Conservation (phyloP, 2,888 invertebrate species). For the Erpobdella octoculata region DNA sequence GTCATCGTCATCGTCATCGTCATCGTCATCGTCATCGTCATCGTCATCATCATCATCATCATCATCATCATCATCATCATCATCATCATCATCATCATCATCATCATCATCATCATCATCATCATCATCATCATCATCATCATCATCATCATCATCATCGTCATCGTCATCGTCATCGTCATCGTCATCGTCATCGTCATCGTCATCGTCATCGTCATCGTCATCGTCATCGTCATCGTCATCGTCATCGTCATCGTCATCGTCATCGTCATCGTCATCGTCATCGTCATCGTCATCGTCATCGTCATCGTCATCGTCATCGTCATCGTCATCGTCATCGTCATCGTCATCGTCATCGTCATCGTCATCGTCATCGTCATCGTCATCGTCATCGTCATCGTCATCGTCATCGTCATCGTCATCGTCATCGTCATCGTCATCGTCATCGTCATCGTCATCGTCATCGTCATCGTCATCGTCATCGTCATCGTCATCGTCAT, state of each 20-base stretch:
- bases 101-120: constrained; percentile 21
- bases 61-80: constrained; percentile 5
- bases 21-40: not conserved
- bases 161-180: constrained; percentile 9
- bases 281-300: not conserved
- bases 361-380: too few relatives aligned
- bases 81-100: constrained; percentile 9
- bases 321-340: too few relatives aligned
- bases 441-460: too few relatives aligned
- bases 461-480: too few relatives aligned
- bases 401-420: too few relatives aligned
- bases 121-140: constrained; percentile 18
- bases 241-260: not conserved
- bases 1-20: too few relatives aligned
- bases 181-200: constrained; percentile 11
- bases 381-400: too few relatives aligned
- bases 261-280: not conserved
- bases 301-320: too few relatives aligned
- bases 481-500: too few relatives aligned
- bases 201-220: constrained; percentile 6
- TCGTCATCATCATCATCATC: not conserved
- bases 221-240: constrained; percentile 4
- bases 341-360: too few relatives aligned
- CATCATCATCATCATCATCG: constrained; percentile 17
- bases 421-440: too few relatives aligned